Conservation (phyloP, 2,888 invertebrate genomes). For the Sinhomidia bicolor region DNA sequence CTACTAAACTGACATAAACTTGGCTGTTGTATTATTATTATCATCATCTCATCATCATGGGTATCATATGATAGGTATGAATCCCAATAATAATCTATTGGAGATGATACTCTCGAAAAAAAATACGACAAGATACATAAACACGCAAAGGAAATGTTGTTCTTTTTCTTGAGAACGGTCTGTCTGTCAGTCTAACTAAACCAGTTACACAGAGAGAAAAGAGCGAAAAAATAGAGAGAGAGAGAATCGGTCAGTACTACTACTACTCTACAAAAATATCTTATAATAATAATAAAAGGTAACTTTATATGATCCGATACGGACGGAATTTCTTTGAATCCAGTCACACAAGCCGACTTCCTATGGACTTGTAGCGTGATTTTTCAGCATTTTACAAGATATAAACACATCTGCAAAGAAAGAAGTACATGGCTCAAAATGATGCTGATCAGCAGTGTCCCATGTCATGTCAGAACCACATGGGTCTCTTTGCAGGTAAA, state of each 20-base stretch:
- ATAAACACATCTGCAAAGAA: conserved; percentile 71
- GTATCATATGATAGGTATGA: no score
- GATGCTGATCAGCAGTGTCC: conserved; percentile 64
- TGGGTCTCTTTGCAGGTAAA: no score
- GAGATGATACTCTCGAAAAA: neutral
- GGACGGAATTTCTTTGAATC: conserved; percentile 61
- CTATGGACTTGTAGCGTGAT: conserved; percentile 69
- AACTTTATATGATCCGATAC: neutral
- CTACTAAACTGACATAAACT: conserved; percentile 36
- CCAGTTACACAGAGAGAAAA: conserved; percentile 21
- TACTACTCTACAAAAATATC: neutral
- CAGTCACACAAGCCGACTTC: conserved; percentile 55
- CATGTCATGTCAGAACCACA: conserved; percentile 67
- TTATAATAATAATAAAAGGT: neutral
- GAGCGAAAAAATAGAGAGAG: neutral
- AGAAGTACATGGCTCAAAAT: conserved; percentile 60
- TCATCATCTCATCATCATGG: neutral
- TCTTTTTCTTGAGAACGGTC: neutral
- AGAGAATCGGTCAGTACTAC: neutral
- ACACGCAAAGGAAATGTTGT: conserved; percentile 36
- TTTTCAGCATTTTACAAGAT: conserved; percentile 68
- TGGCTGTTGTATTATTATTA: no score
- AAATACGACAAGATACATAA: neutral
- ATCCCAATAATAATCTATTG: conserved; percentile 20
- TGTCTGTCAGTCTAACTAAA: neutral